Evolutionary conservation across 2,888 invertebrate species (phyloP).

Genomic region (Tuta absoluta): DNA sequence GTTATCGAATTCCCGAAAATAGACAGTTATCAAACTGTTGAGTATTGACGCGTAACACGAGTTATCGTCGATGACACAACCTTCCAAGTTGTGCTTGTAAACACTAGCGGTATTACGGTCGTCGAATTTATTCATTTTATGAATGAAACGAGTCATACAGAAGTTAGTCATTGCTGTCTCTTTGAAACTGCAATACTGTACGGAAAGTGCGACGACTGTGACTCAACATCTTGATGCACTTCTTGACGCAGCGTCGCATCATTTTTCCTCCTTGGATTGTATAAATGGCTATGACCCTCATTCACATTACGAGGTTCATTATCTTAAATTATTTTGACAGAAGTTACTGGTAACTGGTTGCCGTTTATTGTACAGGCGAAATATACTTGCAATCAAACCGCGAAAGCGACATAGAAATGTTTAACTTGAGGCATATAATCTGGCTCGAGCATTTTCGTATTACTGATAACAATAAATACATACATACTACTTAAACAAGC

Average conservation of each 20-base stretch:
- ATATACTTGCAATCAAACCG: too few species aligned
- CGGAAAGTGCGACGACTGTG: conserved; percentile 54
- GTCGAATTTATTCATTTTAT: conserved; percentile 53
- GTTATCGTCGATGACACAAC: conserved; percentile 46
- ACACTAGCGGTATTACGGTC: conserved; percentile 30
- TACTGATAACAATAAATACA: too few species aligned
- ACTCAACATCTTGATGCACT: conserved; percentile 44
- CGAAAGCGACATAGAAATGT: too few species aligned
- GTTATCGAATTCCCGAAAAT: conserved; percentile 5
- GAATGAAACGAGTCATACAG: conserved; percentile 64
- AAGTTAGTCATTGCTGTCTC: conserved; percentile 57
- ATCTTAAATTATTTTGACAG: not conserved
- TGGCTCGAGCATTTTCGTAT: too few species aligned
- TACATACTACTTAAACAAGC: not conserved
- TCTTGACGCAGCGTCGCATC: not conserved
- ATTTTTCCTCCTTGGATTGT: not conserved
- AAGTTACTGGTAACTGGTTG: too few species aligned
- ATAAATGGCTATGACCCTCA: not conserved
- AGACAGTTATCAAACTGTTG: conserved; percentile 18
- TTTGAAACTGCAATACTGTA: conserved; percentile 52
- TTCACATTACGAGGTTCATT: not conserved
- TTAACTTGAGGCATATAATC: too few species aligned
- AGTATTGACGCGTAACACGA: conserved; percentile 32
- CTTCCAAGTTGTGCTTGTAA: conserved; percentile 39
- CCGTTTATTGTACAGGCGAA: too few species aligned